phyloP scores from a whole-genome alignment of 2,888 invertebrate species.

The Protophormia terraenovae region DNA sequence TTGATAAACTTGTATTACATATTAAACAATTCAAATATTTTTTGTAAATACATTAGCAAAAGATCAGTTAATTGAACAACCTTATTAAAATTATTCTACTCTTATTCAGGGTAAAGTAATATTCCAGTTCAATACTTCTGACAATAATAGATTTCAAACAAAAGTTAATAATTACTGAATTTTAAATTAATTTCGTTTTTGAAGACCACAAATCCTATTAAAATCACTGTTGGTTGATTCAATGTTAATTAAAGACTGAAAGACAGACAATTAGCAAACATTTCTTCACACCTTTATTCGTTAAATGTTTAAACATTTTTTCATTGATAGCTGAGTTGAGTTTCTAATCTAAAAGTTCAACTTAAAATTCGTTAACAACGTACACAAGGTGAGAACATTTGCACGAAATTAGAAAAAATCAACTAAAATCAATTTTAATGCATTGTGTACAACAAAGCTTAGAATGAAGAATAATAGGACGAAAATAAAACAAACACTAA shows the following conservation, averaged over 20 bases:
- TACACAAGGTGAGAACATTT: not conserved
- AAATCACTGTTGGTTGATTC: not conserved
- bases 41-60: no score
- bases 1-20: no score
- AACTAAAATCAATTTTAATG: constrained; percentile 11
- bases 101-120: not conserved
- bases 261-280: not conserved
- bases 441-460: not conserved
- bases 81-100: no score
- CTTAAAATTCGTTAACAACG: not conserved
- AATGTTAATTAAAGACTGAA: not conserved
- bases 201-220: not conserved
- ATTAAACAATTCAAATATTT: no score
- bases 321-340: not conserved
- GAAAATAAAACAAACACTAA: not conserved
- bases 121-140: no score
- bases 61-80: no score
- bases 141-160: not conserved
- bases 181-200: not conserved
- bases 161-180: not conserved
- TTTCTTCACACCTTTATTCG: not conserved
- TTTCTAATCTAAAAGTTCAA: not conserved
- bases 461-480: not conserved
- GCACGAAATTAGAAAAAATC: constrained; percentile 3
- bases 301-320: not conserved